These are phyloP conservation scores for Cryptosula pallasiana DNA, from an alignment of 2,888 invertebrate genomes.

Conservation along the genomic window DNA sequence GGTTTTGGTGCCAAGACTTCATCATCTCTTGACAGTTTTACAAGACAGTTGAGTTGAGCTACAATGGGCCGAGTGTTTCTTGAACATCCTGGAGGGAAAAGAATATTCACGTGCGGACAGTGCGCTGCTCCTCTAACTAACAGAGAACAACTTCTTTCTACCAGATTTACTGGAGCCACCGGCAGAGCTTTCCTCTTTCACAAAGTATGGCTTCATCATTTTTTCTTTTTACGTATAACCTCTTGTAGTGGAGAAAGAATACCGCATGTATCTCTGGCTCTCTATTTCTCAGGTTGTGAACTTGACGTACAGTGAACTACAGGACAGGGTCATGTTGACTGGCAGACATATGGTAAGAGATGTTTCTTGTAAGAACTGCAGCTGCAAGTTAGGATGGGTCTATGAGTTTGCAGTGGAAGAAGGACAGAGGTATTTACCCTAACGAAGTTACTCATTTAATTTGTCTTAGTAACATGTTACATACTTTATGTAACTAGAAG, in stretches of 20 bases:
- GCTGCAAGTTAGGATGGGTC: conserved; percentile 12
- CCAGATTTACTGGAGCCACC: conserved; percentile 8
- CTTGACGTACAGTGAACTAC: conserved; percentile 19
- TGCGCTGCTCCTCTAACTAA: conserved; percentile 17
- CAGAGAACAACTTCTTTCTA: conserved; percentile 1
- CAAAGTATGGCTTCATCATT: neutral
- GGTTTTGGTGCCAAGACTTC: no score
- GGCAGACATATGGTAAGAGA: conserved; percentile 17
- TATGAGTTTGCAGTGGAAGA: conserved; percentile 22
- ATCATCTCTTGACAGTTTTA: no score
- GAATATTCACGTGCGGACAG: conserved; percentile 22
- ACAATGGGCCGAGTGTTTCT: conserved; percentile 26
- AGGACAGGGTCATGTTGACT: conserved; percentile 16
- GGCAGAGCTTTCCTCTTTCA: conserved; percentile 19
- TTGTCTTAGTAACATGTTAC: no score
- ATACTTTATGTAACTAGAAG: no score
- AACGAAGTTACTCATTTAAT: no score
- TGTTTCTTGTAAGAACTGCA: conserved; percentile 15
- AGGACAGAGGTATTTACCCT: neutral
- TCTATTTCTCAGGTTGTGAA: conserved; percentile 21
- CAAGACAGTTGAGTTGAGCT: no score
- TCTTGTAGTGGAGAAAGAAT: no score
- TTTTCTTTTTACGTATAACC: no score
- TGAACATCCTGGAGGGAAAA: conserved; percentile 24
- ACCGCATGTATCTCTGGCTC: no score